Percentiles rank a stretch among this genome's conserved stretches.
phyloP scores from a whole-genome alignment of 2,888 invertebrate genomes.

The Melieria omissa region DNA sequence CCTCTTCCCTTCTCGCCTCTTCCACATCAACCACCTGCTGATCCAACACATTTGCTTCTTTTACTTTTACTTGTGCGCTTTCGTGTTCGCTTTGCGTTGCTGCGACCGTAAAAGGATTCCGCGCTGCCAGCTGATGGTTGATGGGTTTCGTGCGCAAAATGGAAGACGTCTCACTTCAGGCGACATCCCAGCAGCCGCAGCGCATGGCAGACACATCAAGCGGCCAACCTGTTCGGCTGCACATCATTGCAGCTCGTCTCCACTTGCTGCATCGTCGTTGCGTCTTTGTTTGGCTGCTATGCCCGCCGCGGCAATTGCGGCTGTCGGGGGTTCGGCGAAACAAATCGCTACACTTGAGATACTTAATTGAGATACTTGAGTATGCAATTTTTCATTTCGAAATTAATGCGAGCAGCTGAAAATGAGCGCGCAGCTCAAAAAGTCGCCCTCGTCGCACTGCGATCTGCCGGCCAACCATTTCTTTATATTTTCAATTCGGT shows the following conservation, averaged over 20 bases:
- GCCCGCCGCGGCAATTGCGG: too few species aligned
- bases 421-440: background rate
- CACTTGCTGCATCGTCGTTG: too few species aligned
- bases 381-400: constrained; percentile 51
- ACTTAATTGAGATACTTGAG: constrained; percentile 59
- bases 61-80: constrained; percentile 11
- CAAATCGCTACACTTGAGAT: constrained; percentile 31
- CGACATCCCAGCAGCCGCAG: background rate
- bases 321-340: constrained; percentile 5
- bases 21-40: background rate
- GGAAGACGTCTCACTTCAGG: constrained; percentile 26
- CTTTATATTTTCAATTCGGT: too few species aligned
- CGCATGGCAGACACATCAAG: background rate
- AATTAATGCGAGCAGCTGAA: background rate
- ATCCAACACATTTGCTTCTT: background rate
- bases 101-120: constrained; percentile 32
- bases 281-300: too few species aligned
- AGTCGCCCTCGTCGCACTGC: too few species aligned
- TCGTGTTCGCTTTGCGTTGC: constrained; percentile 8
- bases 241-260: too few species aligned
- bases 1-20: constrained; percentile 4
- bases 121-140: background rate
- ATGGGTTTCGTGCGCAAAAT: constrained; percentile 27
- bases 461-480: too few species aligned
- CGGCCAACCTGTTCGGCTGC: too few species aligned